Conservation (phyloP, 2,888 invertebrate species). For the Chromoteleia sp. region DNA sequence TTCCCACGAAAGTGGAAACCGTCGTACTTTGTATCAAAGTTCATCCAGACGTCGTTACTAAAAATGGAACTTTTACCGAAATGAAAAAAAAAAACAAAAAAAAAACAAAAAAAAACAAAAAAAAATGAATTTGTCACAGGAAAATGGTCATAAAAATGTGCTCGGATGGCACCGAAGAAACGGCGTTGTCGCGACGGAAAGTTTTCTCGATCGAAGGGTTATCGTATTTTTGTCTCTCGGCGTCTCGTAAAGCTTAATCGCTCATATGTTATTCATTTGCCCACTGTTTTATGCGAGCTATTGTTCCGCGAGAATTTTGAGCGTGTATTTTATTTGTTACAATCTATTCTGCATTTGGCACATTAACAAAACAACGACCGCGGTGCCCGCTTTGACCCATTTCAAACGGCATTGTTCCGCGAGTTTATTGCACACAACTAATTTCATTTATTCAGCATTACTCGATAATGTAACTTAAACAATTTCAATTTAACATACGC, state of each 20-base stretch:
- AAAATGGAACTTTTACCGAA: too few species aligned
- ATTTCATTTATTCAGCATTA: constrained; percentile 28
- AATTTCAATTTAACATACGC: neutral
- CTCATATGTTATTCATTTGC: constrained; percentile 62
- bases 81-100: too few species aligned
- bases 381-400: constrained; percentile 46
- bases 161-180: constrained; percentile 34
- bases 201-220: constrained; percentile 72
- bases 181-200: constrained; percentile 68
- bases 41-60: too few species aligned
- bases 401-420: constrained; percentile 48
- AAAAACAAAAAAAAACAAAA: too few species aligned
- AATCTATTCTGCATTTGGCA: constrained; percentile 54
- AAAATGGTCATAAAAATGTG: constrained; percentile 15
- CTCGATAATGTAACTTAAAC: constrained; percentile 6
- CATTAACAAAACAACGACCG: constrained; percentile 59
- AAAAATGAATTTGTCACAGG: too few species aligned
- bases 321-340: constrained; percentile 57
- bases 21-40: too few species aligned
- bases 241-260: constrained; percentile 69
- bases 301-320: constrained; percentile 65
- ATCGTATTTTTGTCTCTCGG: constrained; percentile 71
- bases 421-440: constrained; percentile 30
- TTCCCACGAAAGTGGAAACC: too few species aligned
- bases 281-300: constrained; percentile 52